Evolutionary conservation across 2,113 vertebrate species (phyloP).

Genomic region (Chaetorhynchus papuensis): DNA sequence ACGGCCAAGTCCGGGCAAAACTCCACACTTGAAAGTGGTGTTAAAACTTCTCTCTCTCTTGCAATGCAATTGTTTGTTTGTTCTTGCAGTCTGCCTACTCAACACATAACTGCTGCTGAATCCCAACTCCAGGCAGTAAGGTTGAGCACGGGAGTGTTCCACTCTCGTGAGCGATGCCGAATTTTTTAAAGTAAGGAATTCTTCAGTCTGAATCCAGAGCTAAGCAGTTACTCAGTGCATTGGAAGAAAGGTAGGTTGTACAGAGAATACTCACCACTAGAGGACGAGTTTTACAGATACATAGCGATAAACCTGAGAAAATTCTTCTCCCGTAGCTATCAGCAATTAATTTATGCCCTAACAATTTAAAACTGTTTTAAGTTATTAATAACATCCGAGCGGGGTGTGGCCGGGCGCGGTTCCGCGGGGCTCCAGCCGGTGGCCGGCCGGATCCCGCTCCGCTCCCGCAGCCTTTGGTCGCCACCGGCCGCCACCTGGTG

Average conservation of each 20-base stretch:
- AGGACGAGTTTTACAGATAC: neutral
- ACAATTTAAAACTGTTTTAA: accelerated
- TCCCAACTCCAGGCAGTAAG: neutral
- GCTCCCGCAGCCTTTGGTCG: neutral
- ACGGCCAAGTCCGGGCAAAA: neutral
- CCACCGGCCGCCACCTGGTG: neutral
- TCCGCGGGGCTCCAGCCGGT: neutral
- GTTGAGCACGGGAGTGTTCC: neutral
- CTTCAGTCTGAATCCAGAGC: neutral
- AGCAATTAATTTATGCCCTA: too few relatives aligned
- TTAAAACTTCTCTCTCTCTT: neutral
- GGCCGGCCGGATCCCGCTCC: neutral
- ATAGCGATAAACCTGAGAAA: neutral
- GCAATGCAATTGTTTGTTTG: neutral
- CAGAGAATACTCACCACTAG: neutral
- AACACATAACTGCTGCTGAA: neutral
- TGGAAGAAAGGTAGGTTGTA: neutral
- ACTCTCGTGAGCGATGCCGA: accelerated
- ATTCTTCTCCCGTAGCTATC: neutral
- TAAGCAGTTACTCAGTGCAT: neutral
- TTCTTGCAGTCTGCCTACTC: neutral
- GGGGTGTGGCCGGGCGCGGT: neutral
- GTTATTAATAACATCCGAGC: accelerated
- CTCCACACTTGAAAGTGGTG: neutral
- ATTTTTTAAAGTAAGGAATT: neutral